phyloP scores from a whole-genome alignment of 2,797 vertebrate genomes.

The Vultur gryphus region DNA sequence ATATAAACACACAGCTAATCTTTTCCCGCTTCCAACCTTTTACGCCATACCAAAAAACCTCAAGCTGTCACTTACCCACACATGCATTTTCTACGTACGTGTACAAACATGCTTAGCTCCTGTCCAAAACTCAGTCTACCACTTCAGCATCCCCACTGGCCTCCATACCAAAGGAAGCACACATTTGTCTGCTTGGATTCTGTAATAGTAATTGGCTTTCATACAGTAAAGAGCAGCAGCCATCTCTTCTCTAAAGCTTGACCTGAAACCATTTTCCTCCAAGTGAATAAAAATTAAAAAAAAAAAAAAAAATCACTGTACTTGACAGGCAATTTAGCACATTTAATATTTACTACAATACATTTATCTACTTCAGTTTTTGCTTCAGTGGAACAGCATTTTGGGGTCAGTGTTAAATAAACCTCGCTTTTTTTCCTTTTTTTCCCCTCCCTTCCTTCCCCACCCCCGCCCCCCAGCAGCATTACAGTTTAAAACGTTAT shows the following conservation, averaged over 20 bases:
- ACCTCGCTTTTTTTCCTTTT: not conserved
- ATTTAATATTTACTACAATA: not conserved
- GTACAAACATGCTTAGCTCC: not conserved
- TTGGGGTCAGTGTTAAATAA: conserved; percentile 16
- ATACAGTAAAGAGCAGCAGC: not conserved
- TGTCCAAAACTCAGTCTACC: not conserved
- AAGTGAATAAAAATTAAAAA: not conserved
- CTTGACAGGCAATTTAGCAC: not conserved
- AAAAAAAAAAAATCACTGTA: not conserved
- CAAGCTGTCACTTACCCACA: not conserved
- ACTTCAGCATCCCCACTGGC: not conserved
- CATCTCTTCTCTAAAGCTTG: not conserved
- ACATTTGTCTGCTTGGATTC: not conserved
- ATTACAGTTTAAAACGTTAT: conserved; percentile 18
- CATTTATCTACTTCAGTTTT: not conserved
- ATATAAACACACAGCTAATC: not conserved
- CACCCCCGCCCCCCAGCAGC: not conserved
- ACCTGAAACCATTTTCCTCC: not conserved
- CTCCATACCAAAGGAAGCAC: not conserved
- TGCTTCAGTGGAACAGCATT: conserved; percentile 34
- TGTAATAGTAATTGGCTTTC: not conserved
- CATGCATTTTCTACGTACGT: accelerated
- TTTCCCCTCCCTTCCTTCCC: not conserved
- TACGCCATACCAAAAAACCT: not conserved
- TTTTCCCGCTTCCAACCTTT: not conserved